A percentile compares a stretch with the other conserved stretches of the same genome.
phyloP scores from a whole-genome alignment of 2,113 vertebrate genomes.

The Ibidorhyncha struthersii region DNA sequence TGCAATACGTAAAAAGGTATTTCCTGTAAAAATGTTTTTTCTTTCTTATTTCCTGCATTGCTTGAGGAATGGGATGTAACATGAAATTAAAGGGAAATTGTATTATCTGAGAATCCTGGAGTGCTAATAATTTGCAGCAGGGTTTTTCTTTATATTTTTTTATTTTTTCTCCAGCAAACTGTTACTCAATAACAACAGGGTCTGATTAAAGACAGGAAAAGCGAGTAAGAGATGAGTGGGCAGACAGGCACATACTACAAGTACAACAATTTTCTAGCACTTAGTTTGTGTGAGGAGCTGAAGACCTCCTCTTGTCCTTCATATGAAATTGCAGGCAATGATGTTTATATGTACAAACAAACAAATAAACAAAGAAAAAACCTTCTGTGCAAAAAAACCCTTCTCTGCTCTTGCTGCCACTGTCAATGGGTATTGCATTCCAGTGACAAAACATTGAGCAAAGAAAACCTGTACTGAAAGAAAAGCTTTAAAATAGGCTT shows the following conservation, averaged over 20 bases:
- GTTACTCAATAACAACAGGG: not conserved
- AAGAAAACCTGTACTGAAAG: conserved; percentile 8
- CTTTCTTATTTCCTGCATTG: not conserved
- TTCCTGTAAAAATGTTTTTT: not conserved
- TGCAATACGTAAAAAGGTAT: not conserved
- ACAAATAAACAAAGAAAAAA: conserved; percentile 11
- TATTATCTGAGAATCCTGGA: not conserved
- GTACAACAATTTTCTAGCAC: not conserved
- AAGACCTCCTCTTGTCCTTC: conserved; percentile 42
- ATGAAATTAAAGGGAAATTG: not conserved
- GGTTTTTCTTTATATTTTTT: not conserved
- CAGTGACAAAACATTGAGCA: not conserved
- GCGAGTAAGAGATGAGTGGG: conserved; percentile 8
- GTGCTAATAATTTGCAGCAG: not conserved
- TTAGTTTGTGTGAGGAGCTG: not conserved
- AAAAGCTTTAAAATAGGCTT: conserved; percentile 29
- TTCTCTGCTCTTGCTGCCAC: not conserved
- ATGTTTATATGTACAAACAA: not conserved
- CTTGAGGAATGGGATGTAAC: not conserved
- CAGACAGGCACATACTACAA: not conserved
- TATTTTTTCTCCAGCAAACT: not conserved
- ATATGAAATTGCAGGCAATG: not conserved
- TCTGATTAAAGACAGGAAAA: conserved; percentile 2
- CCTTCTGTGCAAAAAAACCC: not conserved
- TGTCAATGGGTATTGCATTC: not conserved